Base-by-base conservation (phyloP, 2,113 vertebrate genomes). In the Muscicapa adusta region DNA sequence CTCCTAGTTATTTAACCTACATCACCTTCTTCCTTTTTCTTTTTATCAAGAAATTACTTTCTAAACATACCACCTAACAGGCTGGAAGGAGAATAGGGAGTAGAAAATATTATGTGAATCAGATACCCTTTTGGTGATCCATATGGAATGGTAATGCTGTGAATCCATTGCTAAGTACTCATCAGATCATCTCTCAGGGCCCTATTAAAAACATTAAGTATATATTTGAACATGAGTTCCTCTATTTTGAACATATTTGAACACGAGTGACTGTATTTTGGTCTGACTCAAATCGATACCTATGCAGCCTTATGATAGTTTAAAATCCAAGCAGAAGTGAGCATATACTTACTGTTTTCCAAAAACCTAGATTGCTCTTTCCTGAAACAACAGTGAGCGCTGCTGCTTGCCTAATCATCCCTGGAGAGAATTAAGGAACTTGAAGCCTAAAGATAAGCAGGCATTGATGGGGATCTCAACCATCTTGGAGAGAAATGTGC, bases 161-260 rank as follows among this genome's bases (percentile, higher is more conserved):
- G 71, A 85, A 88, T 88, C 88, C 72, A 73, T 76, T 66, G 70
- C 89, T 92, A 87, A 94, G 91, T 87, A 70, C 60, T 65, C 36
- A 71, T 67, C 95, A 81, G n/a, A 60, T 26, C 60, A 80, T 48
- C 29, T 77, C 67, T 75, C 77, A 58, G 68, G 84, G 56, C 40
- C 68, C 81, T 87, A 94, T 91, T 88, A 70, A 92, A 91, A 76
- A 83, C 14, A n/a, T 60, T 95, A 95, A 78, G 65, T 84, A 81
- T 24, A 75, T 84, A 89, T 84, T 89, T 93, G 77, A 83, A 79
- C 40, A 80, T 7, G 65, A 68, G 54, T 77, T 95, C 34, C 15
- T 66, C 65, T 87, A 58, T 78, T 77, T 89, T 70, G 66, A 75
- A 70, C 66, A 53, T 83, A 78, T 80, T 75, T 80, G 63, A 89